Evolutionary conservation across 2,113 vertebrate genomes (phyloP).

Genomic region (Xiphorhynchus elegans): DNA sequence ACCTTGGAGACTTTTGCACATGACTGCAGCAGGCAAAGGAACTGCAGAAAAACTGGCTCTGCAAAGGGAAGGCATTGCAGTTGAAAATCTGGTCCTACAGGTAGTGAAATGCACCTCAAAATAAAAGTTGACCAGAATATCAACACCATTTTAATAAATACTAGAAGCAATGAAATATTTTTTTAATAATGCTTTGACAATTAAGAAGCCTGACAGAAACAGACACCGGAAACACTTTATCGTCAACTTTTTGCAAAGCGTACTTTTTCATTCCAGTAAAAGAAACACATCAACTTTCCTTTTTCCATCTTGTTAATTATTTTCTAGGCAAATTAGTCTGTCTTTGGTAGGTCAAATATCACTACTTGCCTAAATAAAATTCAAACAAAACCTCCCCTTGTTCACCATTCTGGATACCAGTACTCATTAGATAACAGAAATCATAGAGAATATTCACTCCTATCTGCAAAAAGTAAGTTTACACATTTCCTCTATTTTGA

Average conservation of each 20-base stretch:
- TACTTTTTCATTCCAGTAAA: conserved; percentile 23
- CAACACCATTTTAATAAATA: conserved; percentile 5
- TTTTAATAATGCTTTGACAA: conserved; percentile 50
- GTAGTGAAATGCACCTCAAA: fast-evolving
- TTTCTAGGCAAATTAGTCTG: conserved; percentile 3
- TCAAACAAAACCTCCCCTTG: background rate
- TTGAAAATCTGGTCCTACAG: background rate
- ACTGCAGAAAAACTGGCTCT: background rate
- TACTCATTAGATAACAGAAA: background rate
- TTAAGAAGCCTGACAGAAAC: conserved; percentile 38
- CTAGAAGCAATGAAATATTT: background rate
- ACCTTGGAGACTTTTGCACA: background rate
- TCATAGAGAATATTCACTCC: background rate
- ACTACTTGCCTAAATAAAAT: background rate
- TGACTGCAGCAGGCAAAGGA: background rate
- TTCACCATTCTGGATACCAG: background rate
- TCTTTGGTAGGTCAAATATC: background rate
- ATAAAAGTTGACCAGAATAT: background rate
- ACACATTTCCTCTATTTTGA: background rate
- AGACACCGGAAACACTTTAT: conserved; percentile 3
- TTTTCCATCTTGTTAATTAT: conserved; percentile 7
- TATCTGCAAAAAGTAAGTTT: background rate
- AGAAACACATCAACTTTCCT: background rate
- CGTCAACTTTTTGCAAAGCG: background rate
- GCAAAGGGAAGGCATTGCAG: too few species aligned